Percentiles rank a stretch among this genome's conserved stretches.
Conservation (phyloP, 92 coral and sea anemone genomes). For the Phymanthus crucifer region DNA sequence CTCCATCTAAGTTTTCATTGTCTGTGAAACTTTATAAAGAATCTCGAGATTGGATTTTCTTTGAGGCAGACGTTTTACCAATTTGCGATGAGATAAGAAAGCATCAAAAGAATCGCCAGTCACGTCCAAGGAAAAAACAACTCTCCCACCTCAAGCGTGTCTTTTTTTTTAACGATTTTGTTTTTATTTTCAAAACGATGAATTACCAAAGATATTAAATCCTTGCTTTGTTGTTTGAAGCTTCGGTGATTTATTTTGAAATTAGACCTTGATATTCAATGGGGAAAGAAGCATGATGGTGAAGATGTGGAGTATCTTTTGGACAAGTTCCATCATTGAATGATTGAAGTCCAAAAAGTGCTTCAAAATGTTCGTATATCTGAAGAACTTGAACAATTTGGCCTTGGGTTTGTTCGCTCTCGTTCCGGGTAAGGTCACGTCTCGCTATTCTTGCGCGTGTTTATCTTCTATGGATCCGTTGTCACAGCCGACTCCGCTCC, state of each 20-base stretch:
- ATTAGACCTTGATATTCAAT: neutral
- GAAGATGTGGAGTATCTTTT: neutral
- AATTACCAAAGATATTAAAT: neutral
- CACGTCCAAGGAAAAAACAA: neutral
- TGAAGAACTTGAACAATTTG: neutral
- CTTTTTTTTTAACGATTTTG: too few relatives aligned
- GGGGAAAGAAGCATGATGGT: neutral
- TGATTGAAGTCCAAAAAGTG: neutral
- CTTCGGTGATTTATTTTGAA: neutral
- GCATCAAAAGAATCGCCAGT: neutral
- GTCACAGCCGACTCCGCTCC: slow-evolving; percentile 7
- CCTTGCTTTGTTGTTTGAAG: neutral
- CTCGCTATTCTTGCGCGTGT: neutral
- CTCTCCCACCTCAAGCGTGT: neutral
- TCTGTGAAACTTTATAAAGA: neutral
- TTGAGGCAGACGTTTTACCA: neutral
- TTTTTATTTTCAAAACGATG: too few relatives aligned
- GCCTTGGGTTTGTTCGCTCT: slow-evolving; percentile 10
- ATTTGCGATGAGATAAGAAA: too few relatives aligned
- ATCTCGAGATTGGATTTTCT: neutral
- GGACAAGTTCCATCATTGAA: slow-evolving; percentile 6
- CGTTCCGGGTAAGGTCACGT: slow-evolving; percentile 25
- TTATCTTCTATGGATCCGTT: slow-evolving; percentile 16
- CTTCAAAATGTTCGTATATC: neutral
- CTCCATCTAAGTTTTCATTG: too few relatives aligned